These are phyloP conservation scores for Lypha dubia DNA, from an alignment of 2,888 invertebrate species.

Conservation along the genomic window DNA sequence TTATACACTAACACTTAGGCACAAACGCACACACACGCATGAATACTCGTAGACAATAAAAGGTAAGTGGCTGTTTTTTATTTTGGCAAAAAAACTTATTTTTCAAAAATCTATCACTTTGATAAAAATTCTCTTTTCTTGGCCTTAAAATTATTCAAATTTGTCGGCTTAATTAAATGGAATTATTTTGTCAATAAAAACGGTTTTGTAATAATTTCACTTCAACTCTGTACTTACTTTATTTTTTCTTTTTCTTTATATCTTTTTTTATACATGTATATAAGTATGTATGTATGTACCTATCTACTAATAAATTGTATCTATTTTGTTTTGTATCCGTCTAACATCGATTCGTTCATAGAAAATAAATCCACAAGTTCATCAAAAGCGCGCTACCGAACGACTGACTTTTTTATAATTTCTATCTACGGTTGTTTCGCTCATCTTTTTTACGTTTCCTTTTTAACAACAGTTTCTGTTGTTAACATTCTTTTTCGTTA, in stretches of 20 bases:
- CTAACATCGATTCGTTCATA: constrained; percentile 12
- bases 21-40: constrained; percentile 4
- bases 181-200: neutral
- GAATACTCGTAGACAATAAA: constrained; percentile 4
- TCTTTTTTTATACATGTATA: constrained; percentile 15
- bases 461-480: constrained; percentile 36
- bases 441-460: constrained; percentile 15
- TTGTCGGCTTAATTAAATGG: neutral
- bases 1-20: neutral
- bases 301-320: constrained; percentile 23
- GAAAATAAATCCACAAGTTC: constrained; percentile 59
- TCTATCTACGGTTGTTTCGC: constrained; percentile 37
- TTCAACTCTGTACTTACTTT: constrained; percentile 25
- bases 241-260: neutral
- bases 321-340: constrained; percentile 19
- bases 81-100: neutral
- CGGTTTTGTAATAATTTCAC: constrained; percentile 5
- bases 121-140: neutral
- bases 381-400: constrained; percentile 69
- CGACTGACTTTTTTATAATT: constrained; percentile 50
- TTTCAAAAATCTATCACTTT: neutral
- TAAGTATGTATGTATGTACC: too few species aligned
- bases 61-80: constrained; percentile 2
- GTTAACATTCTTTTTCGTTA: constrained; percentile 48
- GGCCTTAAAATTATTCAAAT: neutral